These are phyloP conservation scores for Leptinotarsa lineolata DNA, from an alignment of 1,140 invertebrate species.

Conservation along the genomic window DNA sequence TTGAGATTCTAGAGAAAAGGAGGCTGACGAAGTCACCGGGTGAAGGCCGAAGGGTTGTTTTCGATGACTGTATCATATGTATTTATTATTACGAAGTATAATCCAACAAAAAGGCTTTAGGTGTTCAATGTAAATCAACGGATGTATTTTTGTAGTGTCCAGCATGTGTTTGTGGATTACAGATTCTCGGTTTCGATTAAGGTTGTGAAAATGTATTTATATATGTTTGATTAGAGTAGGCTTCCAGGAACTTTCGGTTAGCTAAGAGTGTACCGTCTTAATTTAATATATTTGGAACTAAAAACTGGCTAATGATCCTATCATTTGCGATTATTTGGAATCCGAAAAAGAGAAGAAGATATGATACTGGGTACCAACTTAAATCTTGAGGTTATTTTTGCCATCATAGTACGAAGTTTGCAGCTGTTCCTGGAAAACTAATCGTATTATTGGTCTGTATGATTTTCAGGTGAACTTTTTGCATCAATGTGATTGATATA, in stretches of 20 bases:
- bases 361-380: no score
- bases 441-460: neutral
- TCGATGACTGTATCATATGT: neutral
- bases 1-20: conserved; percentile 6
- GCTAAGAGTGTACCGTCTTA: no score
- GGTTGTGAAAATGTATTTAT: no score
- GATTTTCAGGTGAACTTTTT: neutral
- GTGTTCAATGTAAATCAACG: neutral
- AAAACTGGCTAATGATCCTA: no score
- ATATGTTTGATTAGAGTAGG: no score
- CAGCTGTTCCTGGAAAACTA: neutral
- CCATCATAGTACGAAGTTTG: neutral
- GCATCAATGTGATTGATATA: neutral
- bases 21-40: neutral
- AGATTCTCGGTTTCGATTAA: no score
- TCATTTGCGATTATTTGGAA: no score
- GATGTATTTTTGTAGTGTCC: conserved; percentile 20
- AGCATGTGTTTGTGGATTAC: neutral
- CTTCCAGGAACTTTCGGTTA: no score
- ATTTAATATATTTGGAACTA: no score
- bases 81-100: conserved; percentile 6
- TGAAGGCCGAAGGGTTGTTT: neutral
- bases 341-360: no score
- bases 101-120: conserved; percentile 10
- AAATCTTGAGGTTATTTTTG: no score